These are phyloP conservation scores for Drosophila santomea DNA, from an alignment of 1,140 invertebrate species.

Conservation along the genomic window DNA sequence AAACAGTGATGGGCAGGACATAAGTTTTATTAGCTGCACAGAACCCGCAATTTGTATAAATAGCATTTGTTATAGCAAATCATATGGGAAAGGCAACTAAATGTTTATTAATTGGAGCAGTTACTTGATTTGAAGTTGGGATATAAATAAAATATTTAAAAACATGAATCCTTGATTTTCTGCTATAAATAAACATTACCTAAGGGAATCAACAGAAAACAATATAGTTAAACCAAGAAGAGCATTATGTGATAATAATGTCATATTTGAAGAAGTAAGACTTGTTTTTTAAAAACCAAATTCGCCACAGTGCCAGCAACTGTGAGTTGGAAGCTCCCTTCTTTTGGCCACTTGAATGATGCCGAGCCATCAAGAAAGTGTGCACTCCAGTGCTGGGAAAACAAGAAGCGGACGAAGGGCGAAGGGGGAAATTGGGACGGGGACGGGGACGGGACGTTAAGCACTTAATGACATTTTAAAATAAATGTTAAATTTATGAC, in stretches of 20 bases:
- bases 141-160: no score
- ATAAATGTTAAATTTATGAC: slow-evolving; percentile 79
- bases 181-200: no score
- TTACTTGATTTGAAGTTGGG: no score
- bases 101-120: no score
- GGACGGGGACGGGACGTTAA: slow-evolving; percentile 30
- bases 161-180: no score
- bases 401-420: neutral
- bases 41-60: neutral
- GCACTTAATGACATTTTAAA: slow-evolving; percentile 79
- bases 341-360: slow-evolving; percentile 42
- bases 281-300: neutral
- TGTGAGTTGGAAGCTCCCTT: neutral
- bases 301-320: slow-evolving; percentile 1
- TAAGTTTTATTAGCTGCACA: neutral
- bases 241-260: no score
- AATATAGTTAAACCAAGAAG: no score
- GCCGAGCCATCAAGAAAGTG: slow-evolving; percentile 20
- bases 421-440: neutral
- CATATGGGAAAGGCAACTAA: no score
- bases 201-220: no score
- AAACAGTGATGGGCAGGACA: slow-evolving; percentile 12
- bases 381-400: neutral
- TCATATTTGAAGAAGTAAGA: no score
- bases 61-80: no score